A percentile compares a stretch with the other conserved stretches of the same genome.
These are phyloP conservation scores for Neomorphus geoffroyi DNA, from an alignment of 2,797 vertebrate species.

Conservation along the genomic window DNA sequence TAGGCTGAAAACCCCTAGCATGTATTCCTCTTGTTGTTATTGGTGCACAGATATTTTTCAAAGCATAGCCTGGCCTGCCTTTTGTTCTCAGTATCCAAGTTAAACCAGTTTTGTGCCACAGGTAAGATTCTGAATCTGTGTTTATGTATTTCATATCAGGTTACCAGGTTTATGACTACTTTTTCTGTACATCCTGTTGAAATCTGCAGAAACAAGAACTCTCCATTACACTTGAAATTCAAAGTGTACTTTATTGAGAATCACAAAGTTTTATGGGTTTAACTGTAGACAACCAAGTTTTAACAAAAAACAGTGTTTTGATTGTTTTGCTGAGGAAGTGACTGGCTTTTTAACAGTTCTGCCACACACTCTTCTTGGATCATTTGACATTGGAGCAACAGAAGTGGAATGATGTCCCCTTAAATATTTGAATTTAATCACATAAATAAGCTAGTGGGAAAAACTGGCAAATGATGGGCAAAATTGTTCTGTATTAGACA, in stretches of 20 bases:
- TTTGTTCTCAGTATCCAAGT: neutral
- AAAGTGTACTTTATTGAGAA: neutral
- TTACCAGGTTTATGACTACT: neutral
- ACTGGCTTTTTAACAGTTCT: neutral
- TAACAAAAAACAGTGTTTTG: no score
- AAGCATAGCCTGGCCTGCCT: neutral
- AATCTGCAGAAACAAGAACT: neutral
- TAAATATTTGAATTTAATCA: neutral
- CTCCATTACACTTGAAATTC: neutral
- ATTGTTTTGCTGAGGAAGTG: neutral
- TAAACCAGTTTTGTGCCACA: neutral
- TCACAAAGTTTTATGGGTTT: neutral
- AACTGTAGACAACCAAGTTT: neutral
- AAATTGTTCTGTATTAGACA: neutral
- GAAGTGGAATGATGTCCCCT: neutral
- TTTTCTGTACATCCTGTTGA: neutral
- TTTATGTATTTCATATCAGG: neutral
- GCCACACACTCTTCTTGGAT: neutral
- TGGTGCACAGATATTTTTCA: neutral
- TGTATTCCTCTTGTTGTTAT: neutral
- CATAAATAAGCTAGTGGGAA: neutral
- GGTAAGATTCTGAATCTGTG: neutral
- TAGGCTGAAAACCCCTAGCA: no score
- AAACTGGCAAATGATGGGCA: neutral
- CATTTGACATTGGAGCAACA: neutral